Conservation (phyloP, 2,113 vertebrate genomes). For the Baryphthengus martii region DNA sequence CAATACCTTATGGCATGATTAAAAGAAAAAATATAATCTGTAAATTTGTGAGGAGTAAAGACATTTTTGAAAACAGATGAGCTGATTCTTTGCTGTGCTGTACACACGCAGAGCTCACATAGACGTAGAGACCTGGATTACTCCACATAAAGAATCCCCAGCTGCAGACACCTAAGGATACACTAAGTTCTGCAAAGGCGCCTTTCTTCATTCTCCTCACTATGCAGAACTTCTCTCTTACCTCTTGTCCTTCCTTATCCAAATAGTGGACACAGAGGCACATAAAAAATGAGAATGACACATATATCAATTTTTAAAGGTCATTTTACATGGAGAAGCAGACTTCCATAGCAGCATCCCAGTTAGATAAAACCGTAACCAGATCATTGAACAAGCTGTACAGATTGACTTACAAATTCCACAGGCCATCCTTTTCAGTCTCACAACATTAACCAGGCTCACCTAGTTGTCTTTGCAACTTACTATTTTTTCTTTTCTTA, state of each 20-base stretch:
- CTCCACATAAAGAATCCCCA: background rate
- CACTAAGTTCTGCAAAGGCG: background rate
- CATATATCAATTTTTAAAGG: background rate
- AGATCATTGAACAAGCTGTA: background rate
- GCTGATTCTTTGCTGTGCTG: background rate
- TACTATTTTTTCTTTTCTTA: background rate
- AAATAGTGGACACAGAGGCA: background rate
- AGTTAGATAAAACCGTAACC: background rate
- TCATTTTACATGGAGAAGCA: background rate
- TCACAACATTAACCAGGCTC: background rate
- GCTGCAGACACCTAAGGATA: background rate
- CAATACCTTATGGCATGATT: slow-evolving; percentile 69
- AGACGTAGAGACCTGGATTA: background rate
- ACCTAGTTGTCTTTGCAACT: background rate
- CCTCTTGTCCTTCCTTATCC: background rate
- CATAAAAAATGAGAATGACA: background rate
- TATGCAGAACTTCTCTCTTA: background rate
- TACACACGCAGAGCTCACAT: fast-evolving
- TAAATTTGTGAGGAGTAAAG: slow-evolving; percentile 48
- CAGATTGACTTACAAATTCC: background rate
- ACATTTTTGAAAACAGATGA: background rate
- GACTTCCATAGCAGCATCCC: background rate
- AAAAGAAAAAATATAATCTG: background rate
- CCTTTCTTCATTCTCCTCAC: background rate
- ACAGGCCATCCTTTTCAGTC: background rate